Evolutionary conservation across 30 jellyfish, hydroid and myxozoan species (phyloP).

Genomic region (Chironex yamaguchii): DNA sequence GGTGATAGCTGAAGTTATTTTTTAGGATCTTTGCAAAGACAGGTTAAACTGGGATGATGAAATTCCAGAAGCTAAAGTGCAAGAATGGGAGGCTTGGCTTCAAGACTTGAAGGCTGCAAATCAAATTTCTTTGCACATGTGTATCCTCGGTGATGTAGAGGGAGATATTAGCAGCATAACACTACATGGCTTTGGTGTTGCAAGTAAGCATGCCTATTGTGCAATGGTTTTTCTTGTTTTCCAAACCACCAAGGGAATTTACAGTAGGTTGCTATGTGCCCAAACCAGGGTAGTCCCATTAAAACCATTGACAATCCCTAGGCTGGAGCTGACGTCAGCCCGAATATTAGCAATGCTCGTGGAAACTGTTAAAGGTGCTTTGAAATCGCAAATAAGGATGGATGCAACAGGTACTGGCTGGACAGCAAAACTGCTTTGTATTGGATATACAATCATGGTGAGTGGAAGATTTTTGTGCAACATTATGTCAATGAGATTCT

Average conservation of each 20-base stretch:
- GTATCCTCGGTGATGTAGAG: constrained; percentile 15
- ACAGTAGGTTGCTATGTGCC: constrained; percentile 2
- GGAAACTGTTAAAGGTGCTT: no score
- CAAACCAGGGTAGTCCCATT: constrained; percentile 12
- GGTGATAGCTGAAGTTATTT: constrained; percentile 53
- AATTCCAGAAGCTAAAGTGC: constrained; percentile 25
- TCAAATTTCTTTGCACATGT: constrained; percentile 16
- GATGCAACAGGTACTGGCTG: no score
- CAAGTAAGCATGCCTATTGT: constrained; percentile 42
- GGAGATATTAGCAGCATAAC: constrained; percentile 29
- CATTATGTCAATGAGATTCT: no score
- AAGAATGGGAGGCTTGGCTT: constrained; percentile 53
- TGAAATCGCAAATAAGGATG: no score
- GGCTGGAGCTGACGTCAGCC: no score
- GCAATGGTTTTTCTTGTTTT: constrained; percentile 3
- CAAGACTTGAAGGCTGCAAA: constrained; percentile 12
- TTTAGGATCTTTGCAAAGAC: constrained; percentile 56
- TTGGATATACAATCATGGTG: no score
- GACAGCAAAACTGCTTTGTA: no score
- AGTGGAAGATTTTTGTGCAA: no score
- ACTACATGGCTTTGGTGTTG: constrained; percentile 66
- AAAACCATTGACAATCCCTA: no score
- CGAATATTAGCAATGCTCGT: no score
- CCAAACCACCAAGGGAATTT: background rate
- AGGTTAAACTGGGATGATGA: constrained; percentile 41